Evolutionary conservation across 2,797 vertebrate genomes (phyloP), one percentile per base, ranked within the genome.

Genomic region (Etheostoma nigrum): DNA sequence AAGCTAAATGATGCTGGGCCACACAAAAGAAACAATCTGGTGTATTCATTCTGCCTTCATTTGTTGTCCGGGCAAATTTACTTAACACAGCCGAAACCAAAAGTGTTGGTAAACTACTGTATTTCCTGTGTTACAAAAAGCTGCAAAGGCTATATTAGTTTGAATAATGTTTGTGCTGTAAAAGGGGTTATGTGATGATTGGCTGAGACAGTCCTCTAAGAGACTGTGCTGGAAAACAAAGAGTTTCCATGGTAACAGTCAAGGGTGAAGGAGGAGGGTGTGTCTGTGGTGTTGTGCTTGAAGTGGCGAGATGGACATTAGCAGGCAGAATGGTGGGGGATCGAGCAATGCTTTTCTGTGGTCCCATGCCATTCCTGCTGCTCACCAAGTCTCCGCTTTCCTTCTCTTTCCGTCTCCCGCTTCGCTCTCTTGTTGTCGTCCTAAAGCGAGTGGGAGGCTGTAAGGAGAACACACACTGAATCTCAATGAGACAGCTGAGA

Each of bases 401-500:
- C 78, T 65, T 74, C 79, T 69, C 86, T 86, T 82, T 87, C 87
- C 23, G 80, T 85, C 79, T 87, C 84, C 87, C 44, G 74, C 82
- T 58, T 86, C 13, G 76, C 76, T 78, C 83, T 76, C 81, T 86
- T 88, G 79, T 90, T 81, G 86, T 88, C 77, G 81, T 86, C 87
- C 87, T 68, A 77, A 83, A 90, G 89, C 67, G 85, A 89, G 90
- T 91, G 83, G 91, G 90, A 94, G 93, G 86, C 86, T 88, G 81
- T 70, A 49, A 90, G 74, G 82, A 89, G 89, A 89, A 92, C 89
- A 88, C 91, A 91, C 83, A n/a, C 86, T 87, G 94, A 91, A 95
- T 95, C 72, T 93, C 87, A 95, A 95, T 95, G 91, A 95, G 90
- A 91, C 67, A 72, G 62, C 82, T 79, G 74, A 88, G 83, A 73